A percentile compares a stretch with the other conserved stretches of the same genome.
These are phyloP conservation scores for Oncorhynchus kisutch DNA, from an alignment of 2,113 vertebrate species.

Conservation along the genomic window DNA sequence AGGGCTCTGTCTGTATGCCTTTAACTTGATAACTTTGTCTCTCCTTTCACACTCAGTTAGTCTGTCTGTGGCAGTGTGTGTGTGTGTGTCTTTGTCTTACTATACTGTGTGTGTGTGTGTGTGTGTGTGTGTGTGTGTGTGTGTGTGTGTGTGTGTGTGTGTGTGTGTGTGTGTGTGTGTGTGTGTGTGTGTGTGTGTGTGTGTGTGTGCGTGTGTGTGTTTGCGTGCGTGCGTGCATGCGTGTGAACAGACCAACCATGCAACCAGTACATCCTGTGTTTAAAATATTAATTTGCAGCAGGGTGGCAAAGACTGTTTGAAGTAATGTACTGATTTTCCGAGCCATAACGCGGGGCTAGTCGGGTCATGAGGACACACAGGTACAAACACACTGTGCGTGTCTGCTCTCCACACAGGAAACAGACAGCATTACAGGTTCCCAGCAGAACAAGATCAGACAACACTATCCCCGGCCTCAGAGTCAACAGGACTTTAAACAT, in stretches of 20 bases:
- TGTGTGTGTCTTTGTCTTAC: background rate
- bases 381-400: conserved; percentile 26
- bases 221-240: fast-evolving
- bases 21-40: conserved; percentile 41
- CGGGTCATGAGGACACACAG: background rate
- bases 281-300: conserved; percentile 28
- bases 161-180: too few relatives aligned
- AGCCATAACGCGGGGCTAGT: conserved; percentile 45
- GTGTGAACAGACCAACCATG: background rate
- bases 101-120: too few relatives aligned
- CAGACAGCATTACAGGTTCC: conserved; percentile 68
- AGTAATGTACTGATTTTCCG: conserved; percentile 35
- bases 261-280: conserved; percentile 55
- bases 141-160: too few relatives aligned
- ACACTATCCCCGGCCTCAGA: conserved; percentile 45
- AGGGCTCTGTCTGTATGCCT: conserved; percentile 4
- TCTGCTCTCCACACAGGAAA: conserved; percentile 64
- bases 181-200: too few relatives aligned
- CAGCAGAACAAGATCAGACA: conserved; percentile 69
- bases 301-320: conserved; percentile 33
- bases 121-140: too few relatives aligned
- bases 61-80: background rate
- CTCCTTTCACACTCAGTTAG: conserved; percentile 22
- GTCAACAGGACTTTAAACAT: too few relatives aligned
- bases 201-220: background rate